Evolutionary conservation across 1,140 invertebrate species (phyloP).

Genomic region (Ceratitis capitata): DNA sequence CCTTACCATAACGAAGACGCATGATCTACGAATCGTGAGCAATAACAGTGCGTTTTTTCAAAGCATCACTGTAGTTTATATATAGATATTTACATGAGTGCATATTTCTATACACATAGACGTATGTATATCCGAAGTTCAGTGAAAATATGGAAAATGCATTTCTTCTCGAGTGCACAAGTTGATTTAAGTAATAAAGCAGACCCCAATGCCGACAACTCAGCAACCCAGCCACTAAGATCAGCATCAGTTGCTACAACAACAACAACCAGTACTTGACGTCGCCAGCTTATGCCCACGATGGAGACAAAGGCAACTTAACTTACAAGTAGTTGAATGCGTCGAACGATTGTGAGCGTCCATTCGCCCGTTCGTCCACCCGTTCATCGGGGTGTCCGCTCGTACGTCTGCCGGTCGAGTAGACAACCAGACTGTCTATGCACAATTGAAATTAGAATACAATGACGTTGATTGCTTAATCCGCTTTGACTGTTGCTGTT

Average conservation of each 20-base stretch:
- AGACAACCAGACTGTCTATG: not conserved
- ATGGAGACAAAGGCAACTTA: not conserved
- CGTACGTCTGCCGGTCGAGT: too few species aligned
- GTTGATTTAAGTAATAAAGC: conserved; percentile 12
- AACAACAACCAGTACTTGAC: too few species aligned
- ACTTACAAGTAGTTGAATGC: not conserved
- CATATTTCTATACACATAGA: too few species aligned
- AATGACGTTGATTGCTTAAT: conserved; percentile 11
- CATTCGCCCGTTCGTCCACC: not conserved
- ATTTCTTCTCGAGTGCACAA: not conserved
- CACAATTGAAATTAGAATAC: conserved; percentile 20
- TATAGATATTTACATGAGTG: too few species aligned
- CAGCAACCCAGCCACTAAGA: too few species aligned
- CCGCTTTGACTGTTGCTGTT: not conserved
- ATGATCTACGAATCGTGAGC: too few species aligned
- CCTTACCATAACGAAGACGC: too few species aligned
- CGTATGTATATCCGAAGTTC: too few species aligned
- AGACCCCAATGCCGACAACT: not conserved
- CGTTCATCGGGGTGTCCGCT: too few species aligned
- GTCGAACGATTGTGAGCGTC: too few species aligned
- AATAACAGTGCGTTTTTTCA: too few species aligned
- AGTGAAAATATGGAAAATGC: not conserved
- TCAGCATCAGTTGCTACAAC: not conserved
- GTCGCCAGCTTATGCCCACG: not conserved
- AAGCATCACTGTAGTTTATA: not conserved